Base-by-base conservation (phyloP, 2,797 vertebrate genomes). In the Enteromius thamalakanensis region DNA sequence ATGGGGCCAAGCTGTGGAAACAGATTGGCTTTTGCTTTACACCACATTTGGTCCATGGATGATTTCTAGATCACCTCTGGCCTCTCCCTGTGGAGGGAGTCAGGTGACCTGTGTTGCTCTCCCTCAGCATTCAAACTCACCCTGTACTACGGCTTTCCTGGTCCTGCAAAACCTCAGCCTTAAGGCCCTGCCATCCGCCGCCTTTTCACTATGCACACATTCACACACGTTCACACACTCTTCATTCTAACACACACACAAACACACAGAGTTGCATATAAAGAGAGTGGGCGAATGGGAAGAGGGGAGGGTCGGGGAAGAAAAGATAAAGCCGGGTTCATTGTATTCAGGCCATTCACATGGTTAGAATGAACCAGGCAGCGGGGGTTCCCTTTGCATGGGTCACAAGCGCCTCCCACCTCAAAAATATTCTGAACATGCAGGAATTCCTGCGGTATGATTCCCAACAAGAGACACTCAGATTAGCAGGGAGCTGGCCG, bases 301-400 rank as follows among this genome's bases (percentile, higher is more conserved):
- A 77, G 83, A 87, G 86, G 90, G 90, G 90, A 91, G 85, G 81
- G 55, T 34, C 26, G 58, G 74, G 47, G 76, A 82, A 80, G 77
- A 88, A 89, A 92, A 94, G 94, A 96, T 96, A 97, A 98, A 98
- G 96, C 95, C 42, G 92, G 92, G 90, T 96, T 98, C 97, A 97
- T 96, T 92, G 94, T 94, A 97, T 97, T 98, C 95, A 95, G 93
- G 92, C 94, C 90, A 93, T 96, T 99, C 94, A 95, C 92, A 94
- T 91, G 95, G 95, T 95, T 93, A 93, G 94, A 94, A 94, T 89
- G 91, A 92, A 93, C 89, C 91, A 77, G 78, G 87, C 79, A 91
- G 93, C 93, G 93, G 92, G 95, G 91, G 78, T 89, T 95, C 94
- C 92, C 93, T 94, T 96, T 93, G 40, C 91, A 89, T 90, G 90